Base-by-base conservation (phyloP, 2,113 vertebrate species). In the Sylvia atricapilla region DNA sequence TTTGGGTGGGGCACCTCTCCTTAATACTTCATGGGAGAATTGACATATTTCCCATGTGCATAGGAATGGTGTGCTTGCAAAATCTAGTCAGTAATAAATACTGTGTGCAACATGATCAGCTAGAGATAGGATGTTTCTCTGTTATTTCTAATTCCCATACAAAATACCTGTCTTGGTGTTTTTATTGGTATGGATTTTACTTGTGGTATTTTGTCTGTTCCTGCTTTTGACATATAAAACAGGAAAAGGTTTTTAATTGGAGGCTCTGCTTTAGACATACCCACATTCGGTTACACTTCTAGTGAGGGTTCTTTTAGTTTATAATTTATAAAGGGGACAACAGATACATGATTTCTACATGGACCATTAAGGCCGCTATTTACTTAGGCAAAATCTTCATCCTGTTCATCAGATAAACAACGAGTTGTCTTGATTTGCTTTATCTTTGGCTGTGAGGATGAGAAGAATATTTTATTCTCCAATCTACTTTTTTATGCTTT, bases 171-270 rank as follows among this genome's bases (percentile, higher is more conserved):
- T 30, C 35, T 84, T 4, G 0, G 17, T 75, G 27, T 44, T 92
- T 87, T 86, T 88, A 47, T 43, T 86, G 67, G 39, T 89, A 11
- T 74, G 31, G 46, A 77, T 91, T 91, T 93, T 83, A 46, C 67
- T 73, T 79, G 37, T 33, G 47, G 15, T 69, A 76, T 95, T 93
- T 93, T 79, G 25, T 75, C 77, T 35, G 8, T 79, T 94, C 46
- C 46, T 64, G 63, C 4, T 81, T 95, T 86, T 92, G 64, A 88
- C 63, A 64, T 84, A 59, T 60, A 13, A 64, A 95, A 67, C 22
- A 80, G 39, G 59, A 84, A 77, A 94, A 93, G 33, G 35, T 90
- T 96, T 96, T 86, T 84, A 81, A 90, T 78, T 86, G 24, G 47
- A 90, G 87, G 31, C 19, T 92, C 94, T 96, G 60, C 63, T 27